Evolutionary conservation across 2,797 vertebrate genomes (phyloP), one percentile per base, ranked within the genome.

Genomic region (Acomys russatus): DNA sequence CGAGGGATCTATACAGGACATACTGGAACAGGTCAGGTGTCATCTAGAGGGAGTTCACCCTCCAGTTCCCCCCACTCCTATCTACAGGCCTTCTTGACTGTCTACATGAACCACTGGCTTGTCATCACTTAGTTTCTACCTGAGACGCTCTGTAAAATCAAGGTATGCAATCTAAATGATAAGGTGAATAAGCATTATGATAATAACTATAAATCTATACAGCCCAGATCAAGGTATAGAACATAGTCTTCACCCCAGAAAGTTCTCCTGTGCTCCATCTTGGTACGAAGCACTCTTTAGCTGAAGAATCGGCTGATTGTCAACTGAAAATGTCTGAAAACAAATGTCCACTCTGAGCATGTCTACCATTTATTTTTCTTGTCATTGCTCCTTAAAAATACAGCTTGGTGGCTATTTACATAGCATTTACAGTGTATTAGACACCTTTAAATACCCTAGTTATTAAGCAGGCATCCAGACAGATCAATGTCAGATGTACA

Each of bases 121-220:
- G 10, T 51, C 8, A 59, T 74, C 23, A 22, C 82, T 94, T 91
- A 49, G 82, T 74, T 64, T 63, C 63, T 71, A 9, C 28, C 64
- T 87, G 70, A 90, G 18, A 44, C 12, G 22, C 92, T 89, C 91
- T 44, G 63, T 79, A 79, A 95, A 73, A 84, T 18, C 5, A 25
- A 96, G 17, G 14, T 20, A 35, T 30, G 30, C 15, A 73, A 77
- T 94, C 80, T 89, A 4, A 61, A 83, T 33, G 87, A 15, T 78
- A 78, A 90, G 77, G 33, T 38, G 0, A 6, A 14, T 20, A 79
- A 33, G 38, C 82, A 77, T 79, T 54, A 93, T 70, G 33, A 92
- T 28, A 33, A 17, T 0, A 38, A 22, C 66, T 87, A 4, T 78
- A 28, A 38, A 23, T 73, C 33, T 73, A 38, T 56, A 23, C 4